Evolutionary conservation across 2,113 vertebrate species (phyloP), one percentile per base, ranked within the genome.

Genomic region (Cynocephalus volans): DNA sequence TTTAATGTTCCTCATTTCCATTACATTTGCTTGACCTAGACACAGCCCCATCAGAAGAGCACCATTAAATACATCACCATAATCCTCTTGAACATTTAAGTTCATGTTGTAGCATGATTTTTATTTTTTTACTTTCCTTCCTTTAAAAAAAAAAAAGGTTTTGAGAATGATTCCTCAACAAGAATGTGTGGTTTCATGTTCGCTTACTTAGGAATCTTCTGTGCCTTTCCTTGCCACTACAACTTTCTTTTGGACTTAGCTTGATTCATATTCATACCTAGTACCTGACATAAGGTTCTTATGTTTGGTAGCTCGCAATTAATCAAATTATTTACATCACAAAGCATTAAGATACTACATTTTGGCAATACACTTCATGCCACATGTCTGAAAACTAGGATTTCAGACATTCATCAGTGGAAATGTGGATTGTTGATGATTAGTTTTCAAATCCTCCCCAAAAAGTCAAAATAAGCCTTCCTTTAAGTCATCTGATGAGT

Each of bases 321-420:
- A 95, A 79, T 95, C 96, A 97, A 96, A 97, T 97, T 93, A 97
- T 93, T 97, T 96, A 97, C 33, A 97, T 93, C 87, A 81, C 62
- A 84, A 23, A 64, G 56, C 64, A 97, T 72, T 96, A 97, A 97
- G 58, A 83, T 84, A 60, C 69, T 28, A 58, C 13, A 93, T 92
- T 98, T 97, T 98, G 93, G 76, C 90, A 97, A 97, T 15, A 84
- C 45, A 72, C 73, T 80, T 94, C 62, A 83, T 70, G 58, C 90
- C 79, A 95, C 93, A 77, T 96, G 88, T 96, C 88, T 96, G 88
- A 91, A 97, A 96, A 97, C 56, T 36, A 75, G n/a, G 69, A 97
- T 83, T 86, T 98, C 67, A 96, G 73, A 97, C 80, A 92, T 91
- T 85, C 92, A 76, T 96, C 92, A 96, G 92, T 94, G 73, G 96